phyloP scores from a whole-genome alignment of 23 tunicate genomes.

The Phallusia fumigata region DNA sequence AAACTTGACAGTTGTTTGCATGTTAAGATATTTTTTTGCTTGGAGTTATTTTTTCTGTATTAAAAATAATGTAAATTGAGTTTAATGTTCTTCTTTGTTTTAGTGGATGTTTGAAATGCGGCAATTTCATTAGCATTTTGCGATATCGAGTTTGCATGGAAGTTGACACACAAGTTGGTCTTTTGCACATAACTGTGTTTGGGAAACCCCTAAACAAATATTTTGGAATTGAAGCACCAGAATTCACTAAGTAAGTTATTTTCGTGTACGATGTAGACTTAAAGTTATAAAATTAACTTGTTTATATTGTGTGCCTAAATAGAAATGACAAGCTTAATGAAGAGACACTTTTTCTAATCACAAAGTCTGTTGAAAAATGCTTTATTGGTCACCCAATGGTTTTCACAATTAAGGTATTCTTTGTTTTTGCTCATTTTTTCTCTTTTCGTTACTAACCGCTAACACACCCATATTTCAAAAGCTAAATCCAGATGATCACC shows the following conservation, averaged over 20 bases:
- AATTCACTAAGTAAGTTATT: background rate
- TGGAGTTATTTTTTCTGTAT: too few relatives aligned
- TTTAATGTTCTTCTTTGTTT: background rate
- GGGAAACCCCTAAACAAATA: background rate
- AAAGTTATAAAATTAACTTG: too few relatives aligned
- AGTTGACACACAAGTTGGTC: background rate
- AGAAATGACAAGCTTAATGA: background rate
- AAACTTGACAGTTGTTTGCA: too few relatives aligned
- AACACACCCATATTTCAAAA: too few relatives aligned
- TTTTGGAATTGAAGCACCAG: conserved; percentile 15
- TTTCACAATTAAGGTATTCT: background rate
- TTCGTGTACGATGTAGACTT: too few relatives aligned
- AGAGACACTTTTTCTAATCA: background rate
- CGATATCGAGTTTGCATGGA: background rate
- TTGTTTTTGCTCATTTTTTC: too few relatives aligned
- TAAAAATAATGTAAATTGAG: too few relatives aligned
- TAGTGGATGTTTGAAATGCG: background rate
- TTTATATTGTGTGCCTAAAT: too few relatives aligned
- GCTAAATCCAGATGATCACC: background rate
- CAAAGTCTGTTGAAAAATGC: background rate
- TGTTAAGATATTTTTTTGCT: too few relatives aligned
- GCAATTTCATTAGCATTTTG: background rate
- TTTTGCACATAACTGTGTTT: background rate
- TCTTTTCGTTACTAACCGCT: too few relatives aligned
- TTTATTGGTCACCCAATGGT: background rate